Conservation (phyloP, 2,888 invertebrate genomes). For the Silvanus unidentatus region DNA sequence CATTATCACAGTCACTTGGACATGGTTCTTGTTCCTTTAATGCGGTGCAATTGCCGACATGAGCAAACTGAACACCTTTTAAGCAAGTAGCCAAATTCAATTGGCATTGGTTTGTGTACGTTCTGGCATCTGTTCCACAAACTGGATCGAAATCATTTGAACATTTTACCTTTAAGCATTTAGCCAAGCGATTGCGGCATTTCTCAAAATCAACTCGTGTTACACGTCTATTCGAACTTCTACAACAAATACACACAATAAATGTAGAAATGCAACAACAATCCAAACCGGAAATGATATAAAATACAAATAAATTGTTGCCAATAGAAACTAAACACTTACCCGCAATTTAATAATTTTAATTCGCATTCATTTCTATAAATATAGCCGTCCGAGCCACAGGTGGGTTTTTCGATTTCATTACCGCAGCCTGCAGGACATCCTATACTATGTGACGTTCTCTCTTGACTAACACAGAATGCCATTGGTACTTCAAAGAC, state of each 20-base stretch:
- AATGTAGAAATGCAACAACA: no score
- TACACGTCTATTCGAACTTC: conserved; percentile 52
- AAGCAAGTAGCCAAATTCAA: conserved; percentile 78
- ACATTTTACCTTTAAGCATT: conserved; percentile 70
- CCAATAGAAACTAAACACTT: conserved; percentile 33
- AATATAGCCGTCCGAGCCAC: conserved; percentile 84
- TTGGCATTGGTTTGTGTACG: conserved; percentile 77
- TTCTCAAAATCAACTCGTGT: conserved; percentile 73
- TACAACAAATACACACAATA: conserved; percentile 7
- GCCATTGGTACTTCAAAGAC: conserved; percentile 90
- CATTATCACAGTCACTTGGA: conserved; percentile 54
- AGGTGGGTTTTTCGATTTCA: conserved; percentile 68
- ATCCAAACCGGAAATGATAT: no score
- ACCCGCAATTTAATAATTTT: conserved; percentile 86
- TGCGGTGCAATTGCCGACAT: conserved; percentile 79
- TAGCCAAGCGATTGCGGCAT: conserved; percentile 65
- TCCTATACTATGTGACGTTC: conserved; percentile 55
- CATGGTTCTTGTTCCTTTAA: conserved; percentile 61
- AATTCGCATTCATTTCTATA: conserved; percentile 86
- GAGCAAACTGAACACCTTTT: conserved; percentile 82
- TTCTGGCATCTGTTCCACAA: conserved; percentile 85
- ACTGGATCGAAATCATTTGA: conserved; percentile 67
- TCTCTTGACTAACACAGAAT: conserved; percentile 72
- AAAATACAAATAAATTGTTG: no score
- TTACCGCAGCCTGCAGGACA: conserved; percentile 71